phyloP scores from a whole-genome alignment of 2,888 invertebrate genomes.

The Lepidocyrtoides sp. region DNA sequence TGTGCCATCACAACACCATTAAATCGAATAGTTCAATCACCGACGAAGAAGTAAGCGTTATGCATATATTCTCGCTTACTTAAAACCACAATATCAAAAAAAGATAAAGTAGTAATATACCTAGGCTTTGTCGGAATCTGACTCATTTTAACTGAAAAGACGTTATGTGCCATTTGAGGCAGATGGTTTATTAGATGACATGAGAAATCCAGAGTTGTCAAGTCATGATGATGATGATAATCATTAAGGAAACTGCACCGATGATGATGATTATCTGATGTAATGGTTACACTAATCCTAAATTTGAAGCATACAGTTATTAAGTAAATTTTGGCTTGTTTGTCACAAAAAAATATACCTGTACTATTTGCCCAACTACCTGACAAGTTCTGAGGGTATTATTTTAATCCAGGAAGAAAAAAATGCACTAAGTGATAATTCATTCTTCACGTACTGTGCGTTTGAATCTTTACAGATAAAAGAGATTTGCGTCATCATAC shows the following conservation, averaged over 20 bases:
- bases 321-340: neutral
- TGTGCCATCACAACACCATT: slow-evolving; percentile 60
- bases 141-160: neutral
- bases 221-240: slow-evolving; percentile 32
- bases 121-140: neutral
- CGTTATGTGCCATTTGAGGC: neutral
- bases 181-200: slow-evolving; percentile 19
- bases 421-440: slow-evolving; percentile 10
- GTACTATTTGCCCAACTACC: neutral
- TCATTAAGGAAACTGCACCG: slow-evolving; percentile 13
- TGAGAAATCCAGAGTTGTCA: slow-evolving; percentile 49
- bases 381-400: slow-evolving; percentile 9
- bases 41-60: slow-evolving; percentile 7
- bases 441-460: neutral
- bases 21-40: slow-evolving; percentile 78
- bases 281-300: neutral
- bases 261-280: neutral
- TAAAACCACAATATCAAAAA: too few relatives aligned
- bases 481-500: neutral
- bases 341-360: slow-evolving; percentile 11
- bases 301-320: neutral
- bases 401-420: neutral
- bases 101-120: neutral
- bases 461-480: neutral
- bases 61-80: too few relatives aligned